phyloP scores from a whole-genome alignment of 2,113 vertebrate species.

The Halcyon senegalensis region DNA sequence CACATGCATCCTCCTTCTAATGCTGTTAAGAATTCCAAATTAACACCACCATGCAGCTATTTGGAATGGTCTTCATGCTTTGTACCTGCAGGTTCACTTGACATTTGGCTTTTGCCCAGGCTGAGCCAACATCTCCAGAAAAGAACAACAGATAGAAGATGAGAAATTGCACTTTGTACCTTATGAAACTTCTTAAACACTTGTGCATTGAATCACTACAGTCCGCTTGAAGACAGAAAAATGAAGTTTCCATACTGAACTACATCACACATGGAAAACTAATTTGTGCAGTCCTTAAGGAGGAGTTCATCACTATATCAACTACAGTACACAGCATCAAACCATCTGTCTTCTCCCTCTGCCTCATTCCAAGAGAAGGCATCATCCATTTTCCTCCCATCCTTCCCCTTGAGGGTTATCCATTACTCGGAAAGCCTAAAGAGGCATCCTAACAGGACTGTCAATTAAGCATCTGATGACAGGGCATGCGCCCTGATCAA shows the following conservation, averaged over 20 bases:
- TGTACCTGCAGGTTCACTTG: neutral
- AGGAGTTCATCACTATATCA: neutral
- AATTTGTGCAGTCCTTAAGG: neutral
- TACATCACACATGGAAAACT: neutral
- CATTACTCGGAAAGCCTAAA: neutral
- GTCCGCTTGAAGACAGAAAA: neutral
- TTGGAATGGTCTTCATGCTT: neutral
- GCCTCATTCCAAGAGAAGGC: neutral
- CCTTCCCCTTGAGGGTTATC: neutral
- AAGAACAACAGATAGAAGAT: neutral
- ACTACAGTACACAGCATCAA: neutral
- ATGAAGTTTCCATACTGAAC: neutral
- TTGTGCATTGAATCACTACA: neutral
- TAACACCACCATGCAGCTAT: neutral
- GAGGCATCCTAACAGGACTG: neutral
- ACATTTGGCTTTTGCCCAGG: neutral
- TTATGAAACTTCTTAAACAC: neutral
- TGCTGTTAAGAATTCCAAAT: neutral
- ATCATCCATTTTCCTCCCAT: neutral
- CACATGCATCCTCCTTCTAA: neutral
- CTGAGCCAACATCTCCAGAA: neutral
- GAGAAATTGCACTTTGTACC: neutral
- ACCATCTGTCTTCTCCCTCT: neutral
- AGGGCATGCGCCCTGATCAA: neutral
- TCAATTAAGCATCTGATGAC: neutral